Percentiles rank a stretch among this genome's conserved stretches.
phyloP scores from a whole-genome alignment of 2,888 invertebrate species.

The Tipula helvola region DNA sequence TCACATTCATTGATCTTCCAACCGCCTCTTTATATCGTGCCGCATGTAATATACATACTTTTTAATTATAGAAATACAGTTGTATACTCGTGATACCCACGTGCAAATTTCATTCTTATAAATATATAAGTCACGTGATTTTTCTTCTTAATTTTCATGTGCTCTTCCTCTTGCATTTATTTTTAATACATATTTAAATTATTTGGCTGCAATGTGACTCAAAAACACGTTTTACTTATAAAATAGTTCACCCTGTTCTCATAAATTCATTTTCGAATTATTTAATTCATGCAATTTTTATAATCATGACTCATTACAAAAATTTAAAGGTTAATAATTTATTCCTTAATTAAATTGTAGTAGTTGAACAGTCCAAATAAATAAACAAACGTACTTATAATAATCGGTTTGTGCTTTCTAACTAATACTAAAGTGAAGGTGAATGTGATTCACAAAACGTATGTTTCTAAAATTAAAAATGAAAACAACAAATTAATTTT shows the following conservation, averaged over 20 bases:
- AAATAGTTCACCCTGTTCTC: neutral
- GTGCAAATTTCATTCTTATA: neutral
- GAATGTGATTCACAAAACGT: neutral
- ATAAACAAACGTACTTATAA: neutral
- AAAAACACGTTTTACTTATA: neutral
- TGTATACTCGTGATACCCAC: neutral
- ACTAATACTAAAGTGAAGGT: neutral
- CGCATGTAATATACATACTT: neutral
- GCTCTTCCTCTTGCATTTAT: neutral
- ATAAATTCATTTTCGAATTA: neutral
- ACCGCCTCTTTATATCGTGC: neutral
- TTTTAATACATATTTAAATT: neutral
- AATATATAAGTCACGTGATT: neutral
- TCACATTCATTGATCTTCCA: neutral
- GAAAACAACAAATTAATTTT: neutral
- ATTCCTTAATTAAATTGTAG: neutral
- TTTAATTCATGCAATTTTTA: neutral
- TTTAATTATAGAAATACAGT: neutral
- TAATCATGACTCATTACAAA: neutral
- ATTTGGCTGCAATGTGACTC: neutral
- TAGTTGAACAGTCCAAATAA: neutral
- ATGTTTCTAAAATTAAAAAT: neutral
- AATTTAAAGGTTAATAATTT: neutral
- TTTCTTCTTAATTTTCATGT: neutral
- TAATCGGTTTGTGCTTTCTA: neutral